Base-by-base conservation (phyloP, 2,797 vertebrate species). In the Lates japonicus region DNA sequence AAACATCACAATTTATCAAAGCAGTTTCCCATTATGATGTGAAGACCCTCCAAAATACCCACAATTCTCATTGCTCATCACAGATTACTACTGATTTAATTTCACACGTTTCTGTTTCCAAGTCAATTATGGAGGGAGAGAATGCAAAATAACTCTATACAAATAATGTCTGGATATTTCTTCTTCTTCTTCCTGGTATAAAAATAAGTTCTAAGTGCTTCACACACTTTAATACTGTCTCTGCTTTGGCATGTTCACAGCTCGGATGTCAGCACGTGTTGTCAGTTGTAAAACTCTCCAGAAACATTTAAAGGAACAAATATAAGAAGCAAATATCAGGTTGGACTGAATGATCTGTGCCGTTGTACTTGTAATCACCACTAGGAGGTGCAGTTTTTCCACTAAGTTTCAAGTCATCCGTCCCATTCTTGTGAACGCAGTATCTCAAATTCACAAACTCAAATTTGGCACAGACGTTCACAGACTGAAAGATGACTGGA, bases 141-240 rank as follows among this genome's bases (percentile, higher is more conserved):
- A 79, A 80, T 81, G 82, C 25, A 87, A 93, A 93, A 92, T 86
- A 93, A 84, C 80, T 93, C 94, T 94, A 92, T 95, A 94, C 92
- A 94, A 93, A 92, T 59, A 89, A 71, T 41, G 60, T 84, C 13
- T 89, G 85, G 84, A 91, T 86, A 70, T 81, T 71, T 37, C 7
- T 59, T 85, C 62, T 64, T 42, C 41, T 29, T 29, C 52, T 75
- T 80, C 65, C 88, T 88, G 87, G 91, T 96, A 97, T 94, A 97
- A 97, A 97, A 91, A 96, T 92, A 96, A 93, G 92, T 95, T 97
- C 85, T 95, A 97, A 97, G 96, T 97, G 96, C 96, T 90, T 93
- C 89, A 90, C 93, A 94, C 95, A 93, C 89, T 95, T 95, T 99
- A 98, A 99, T 98, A 99, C 98, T 98, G 98, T 95, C 96, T 93